Base-by-base conservation (phyloP, 2,797 vertebrate species). In the Falco cherrug region DNA sequence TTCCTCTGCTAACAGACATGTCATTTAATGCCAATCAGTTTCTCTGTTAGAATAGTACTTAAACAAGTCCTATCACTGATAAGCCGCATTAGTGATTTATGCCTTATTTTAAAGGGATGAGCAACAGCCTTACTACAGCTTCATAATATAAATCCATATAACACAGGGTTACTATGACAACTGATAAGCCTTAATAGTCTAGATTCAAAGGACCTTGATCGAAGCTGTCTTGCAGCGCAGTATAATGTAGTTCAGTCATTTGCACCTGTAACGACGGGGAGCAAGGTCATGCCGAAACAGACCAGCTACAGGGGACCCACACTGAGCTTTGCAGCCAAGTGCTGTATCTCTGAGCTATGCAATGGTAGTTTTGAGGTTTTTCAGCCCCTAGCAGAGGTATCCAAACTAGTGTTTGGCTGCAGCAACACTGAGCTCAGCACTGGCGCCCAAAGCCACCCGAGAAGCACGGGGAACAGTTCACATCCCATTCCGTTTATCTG, bases 11-110 rank as follows among this genome's bases (percentile, higher is more conserved):
- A 89, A 67, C 92, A 88, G 69, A 61, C 21, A 20, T 54, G 21
- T 79, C 63, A 78, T 88, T 93, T 78, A 78, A 90, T 84, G 70
- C 88, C 93, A 86, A 95, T 86, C 57, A 64, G 39, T n/a, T 85
- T 71, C 69, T 86, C 65, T 71, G n/a, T 71, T 73, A 68, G 60
- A 84, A 60, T 60, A 64, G 60, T 24, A 59, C 54, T 39, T 81
- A 45, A 41, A 93, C 50, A 90, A 89, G 41, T 59, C 50, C 53
- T 92, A 63, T 73, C 67, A 70, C 67, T 43, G 54, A 76, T 48
- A 87, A 93, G 35, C 54, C 80, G 78, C 64, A 39, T 85, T 91
- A 89, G 63, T 79, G 59, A 54, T 92, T 96, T 90, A 87, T 82
- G 37, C 35, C 67, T 89, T 77, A 82, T 80, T 84, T 78, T 86